These are phyloP conservation scores for Ypsolopha scabrella DNA, from an alignment of 2,888 invertebrate genomes.

Conservation along the genomic window DNA sequence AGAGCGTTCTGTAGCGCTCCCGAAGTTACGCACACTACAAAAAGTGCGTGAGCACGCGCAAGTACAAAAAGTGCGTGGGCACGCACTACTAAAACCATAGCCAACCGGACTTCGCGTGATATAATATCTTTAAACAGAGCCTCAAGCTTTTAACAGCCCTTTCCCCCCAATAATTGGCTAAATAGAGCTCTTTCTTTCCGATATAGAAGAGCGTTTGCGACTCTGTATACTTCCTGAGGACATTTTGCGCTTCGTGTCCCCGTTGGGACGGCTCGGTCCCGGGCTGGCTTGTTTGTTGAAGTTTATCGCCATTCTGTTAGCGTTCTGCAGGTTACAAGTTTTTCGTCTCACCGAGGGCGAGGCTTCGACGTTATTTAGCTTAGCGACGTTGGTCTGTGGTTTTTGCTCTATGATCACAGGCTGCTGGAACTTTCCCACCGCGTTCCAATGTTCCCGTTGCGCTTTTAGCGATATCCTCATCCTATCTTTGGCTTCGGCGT, in stretches of 20 bases:
- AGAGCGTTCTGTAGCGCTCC: too few relatives aligned
- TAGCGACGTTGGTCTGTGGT: conserved; percentile 30
- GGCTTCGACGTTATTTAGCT: conserved; percentile 48
- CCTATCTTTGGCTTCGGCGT: conserved; percentile 64
- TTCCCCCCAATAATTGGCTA: conserved; percentile 22
- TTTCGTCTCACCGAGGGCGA: conserved; percentile 57
- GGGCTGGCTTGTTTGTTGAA: conserved; percentile 38
- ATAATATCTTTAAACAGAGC: too few relatives aligned
- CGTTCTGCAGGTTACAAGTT: conserved; percentile 45
- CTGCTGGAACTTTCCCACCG: conserved; percentile 53
- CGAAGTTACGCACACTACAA: too few relatives aligned
- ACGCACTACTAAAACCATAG: too few relatives aligned
- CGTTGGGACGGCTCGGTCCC: conserved; percentile 21
- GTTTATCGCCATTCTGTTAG: conserved; percentile 44
- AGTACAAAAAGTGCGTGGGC: too few relatives aligned
- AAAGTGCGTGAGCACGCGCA: too few relatives aligned
- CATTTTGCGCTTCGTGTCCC: conserved; percentile 55
- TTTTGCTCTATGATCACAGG: conserved; percentile 49
- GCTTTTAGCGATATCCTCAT: conserved; percentile 48
- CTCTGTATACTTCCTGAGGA: conserved; percentile 60
- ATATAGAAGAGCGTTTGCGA: conserved; percentile 54
- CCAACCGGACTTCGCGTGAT: too few relatives aligned
- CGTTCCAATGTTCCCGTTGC: conserved; percentile 58
- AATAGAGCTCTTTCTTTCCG: conserved; percentile 60
- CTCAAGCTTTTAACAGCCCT: neutral